phyloP scores from a whole-genome alignment of 1,140 invertebrate genomes.

The Euwallacea fornicatus region DNA sequence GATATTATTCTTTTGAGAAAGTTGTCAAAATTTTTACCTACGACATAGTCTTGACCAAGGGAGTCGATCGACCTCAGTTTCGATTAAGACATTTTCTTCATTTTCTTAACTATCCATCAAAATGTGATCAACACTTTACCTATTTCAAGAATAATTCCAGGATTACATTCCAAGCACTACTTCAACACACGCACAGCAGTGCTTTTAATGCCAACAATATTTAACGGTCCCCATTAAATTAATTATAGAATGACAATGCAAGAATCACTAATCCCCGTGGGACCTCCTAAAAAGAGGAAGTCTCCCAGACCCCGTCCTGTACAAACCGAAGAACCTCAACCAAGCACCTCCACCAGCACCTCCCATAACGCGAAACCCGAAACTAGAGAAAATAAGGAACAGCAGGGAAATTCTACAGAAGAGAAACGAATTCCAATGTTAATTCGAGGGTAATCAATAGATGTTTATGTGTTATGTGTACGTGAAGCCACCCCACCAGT shows the following conservation, averaged over 20 bases:
- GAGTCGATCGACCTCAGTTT: too few relatives aligned
- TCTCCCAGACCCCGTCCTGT: slow-evolving; percentile 34
- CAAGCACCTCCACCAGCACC: background rate
- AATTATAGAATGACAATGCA: slow-evolving; percentile 31
- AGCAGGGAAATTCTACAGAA: slow-evolving; percentile 5
- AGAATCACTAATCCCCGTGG: slow-evolving; percentile 42
- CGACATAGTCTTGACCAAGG: too few relatives aligned
- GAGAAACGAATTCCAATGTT: slow-evolving; percentile 27
- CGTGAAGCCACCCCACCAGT: background rate
- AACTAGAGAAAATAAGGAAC: slow-evolving; percentile 11
- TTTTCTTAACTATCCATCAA: too few relatives aligned
- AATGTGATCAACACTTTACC: too few relatives aligned
- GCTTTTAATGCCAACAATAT: too few relatives aligned
- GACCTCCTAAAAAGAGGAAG: slow-evolving; percentile 33
- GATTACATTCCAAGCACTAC: too few relatives aligned
- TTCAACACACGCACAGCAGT: too few relatives aligned
- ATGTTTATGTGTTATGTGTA: slow-evolving; percentile 5
- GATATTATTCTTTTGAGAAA: too few relatives aligned
- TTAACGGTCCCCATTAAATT: too few relatives aligned
- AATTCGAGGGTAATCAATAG: slow-evolving; percentile 27
- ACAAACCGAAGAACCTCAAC: slow-evolving; percentile 1
- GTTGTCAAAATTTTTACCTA: too few relatives aligned
- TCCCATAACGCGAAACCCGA: background rate
- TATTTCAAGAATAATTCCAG: too few relatives aligned
- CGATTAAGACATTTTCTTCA: too few relatives aligned